These are phyloP conservation scores for Lepilemur septentrionalis DNA, from an alignment of 2,797 vertebrate genomes.

Conservation along the genomic window DNA sequence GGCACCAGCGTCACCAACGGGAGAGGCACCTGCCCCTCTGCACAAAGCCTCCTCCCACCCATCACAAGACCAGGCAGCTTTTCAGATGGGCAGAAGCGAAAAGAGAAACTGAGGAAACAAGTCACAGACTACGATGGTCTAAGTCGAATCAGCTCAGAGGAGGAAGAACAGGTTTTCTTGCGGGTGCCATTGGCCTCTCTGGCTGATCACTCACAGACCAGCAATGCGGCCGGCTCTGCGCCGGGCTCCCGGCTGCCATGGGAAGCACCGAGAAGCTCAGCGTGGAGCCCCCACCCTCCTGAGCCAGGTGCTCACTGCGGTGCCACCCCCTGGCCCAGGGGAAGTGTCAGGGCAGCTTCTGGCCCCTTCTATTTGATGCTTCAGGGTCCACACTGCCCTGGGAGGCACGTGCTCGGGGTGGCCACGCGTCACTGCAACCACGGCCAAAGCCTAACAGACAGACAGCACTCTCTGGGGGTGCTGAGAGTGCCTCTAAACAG, in stretches of 20 bases:
- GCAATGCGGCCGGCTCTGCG: neutral
- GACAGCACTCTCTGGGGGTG: rapidly evolving
- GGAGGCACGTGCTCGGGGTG: rapidly evolving
- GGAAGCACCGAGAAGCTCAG: rapidly evolving
- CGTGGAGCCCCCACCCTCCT: rapidly evolving
- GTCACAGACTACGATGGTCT: rapidly evolving
- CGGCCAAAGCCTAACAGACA: rapidly evolving
- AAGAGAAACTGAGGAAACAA: neutral
- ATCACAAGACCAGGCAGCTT: neutral
- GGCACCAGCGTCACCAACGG: no score
- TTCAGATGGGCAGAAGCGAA: rapidly evolving
- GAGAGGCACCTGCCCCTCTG: no score
- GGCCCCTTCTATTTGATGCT: neutral
- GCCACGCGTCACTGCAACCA: rapidly evolving
- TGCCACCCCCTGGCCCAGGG: rapidly evolving
- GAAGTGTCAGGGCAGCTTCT: no score
- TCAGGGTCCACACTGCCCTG: rapidly evolving
- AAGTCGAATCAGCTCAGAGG: no score
- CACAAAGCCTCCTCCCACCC: neutral
- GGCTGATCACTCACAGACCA: neutral
- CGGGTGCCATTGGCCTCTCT: neutral
- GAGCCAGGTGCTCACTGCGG: rapidly evolving
- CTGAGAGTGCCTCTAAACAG: rapidly evolving
- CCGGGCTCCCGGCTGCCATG: rapidly evolving
- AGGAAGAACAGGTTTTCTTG: neutral